Evolutionary conservation across 2,797 vertebrate species (phyloP).

Genomic region (Peromyscus melanophrys): DNA sequence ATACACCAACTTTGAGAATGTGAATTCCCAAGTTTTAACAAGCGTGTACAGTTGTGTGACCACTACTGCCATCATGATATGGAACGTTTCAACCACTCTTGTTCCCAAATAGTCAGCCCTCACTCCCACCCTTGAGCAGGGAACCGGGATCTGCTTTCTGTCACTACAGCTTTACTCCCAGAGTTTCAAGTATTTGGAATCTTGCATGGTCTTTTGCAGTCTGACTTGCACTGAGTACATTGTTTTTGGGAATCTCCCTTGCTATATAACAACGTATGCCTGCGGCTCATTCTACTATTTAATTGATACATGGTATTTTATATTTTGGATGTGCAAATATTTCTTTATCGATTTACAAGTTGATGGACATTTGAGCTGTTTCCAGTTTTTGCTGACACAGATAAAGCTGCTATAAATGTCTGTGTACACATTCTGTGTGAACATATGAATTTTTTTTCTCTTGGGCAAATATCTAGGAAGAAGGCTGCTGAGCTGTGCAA

Average conservation of each 20-base stretch:
- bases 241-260: neutral
- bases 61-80: neutral
- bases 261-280: neutral
- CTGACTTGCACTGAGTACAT: neutral
- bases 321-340: neutral
- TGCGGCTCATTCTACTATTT: neutral
- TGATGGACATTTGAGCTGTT: neutral
- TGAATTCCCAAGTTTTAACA: neutral
- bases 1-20: neutral
- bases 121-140: neutral
- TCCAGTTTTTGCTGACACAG: neutral
- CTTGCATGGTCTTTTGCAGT: neutral
- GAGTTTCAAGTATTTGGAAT: neutral
- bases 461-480: neutral
- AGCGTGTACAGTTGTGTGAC: neutral
- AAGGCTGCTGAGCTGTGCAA: neutral
- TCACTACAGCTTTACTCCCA: no score
- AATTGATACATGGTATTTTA: neutral
- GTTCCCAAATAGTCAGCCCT: neutral
- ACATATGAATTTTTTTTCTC: neutral
- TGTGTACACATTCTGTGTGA: neutral
- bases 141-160: neutral
- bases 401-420: neutral
- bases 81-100: neutral
- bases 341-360: neutral